Base-by-base conservation (phyloP, 64 coral and sea anemone species). In the Montipora sp. region DNA sequence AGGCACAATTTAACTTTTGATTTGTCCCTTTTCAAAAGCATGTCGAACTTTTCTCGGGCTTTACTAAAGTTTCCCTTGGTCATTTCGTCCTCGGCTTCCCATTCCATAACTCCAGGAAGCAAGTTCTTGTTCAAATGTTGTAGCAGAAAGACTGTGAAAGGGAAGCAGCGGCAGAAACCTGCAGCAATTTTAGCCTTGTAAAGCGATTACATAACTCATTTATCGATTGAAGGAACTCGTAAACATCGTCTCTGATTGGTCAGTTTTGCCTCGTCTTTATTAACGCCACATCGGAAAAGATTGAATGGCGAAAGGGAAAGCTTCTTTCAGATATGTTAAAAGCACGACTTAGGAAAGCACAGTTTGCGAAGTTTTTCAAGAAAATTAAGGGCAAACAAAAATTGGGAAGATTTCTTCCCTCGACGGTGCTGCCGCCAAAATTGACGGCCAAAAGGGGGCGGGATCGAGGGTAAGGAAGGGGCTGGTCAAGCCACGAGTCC, bases 11-110 rank as follows among this genome's bases (percentile, higher is more conserved):
- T 67, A 2, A 16, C 19, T 72, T 85, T 71, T 10, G 46, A 71
- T 15, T 85, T 85, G 46, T 50, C 63, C 45, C 50, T 70, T 71
- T 63, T 7, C 48, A 85, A 63, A 8, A 85, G 47, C 61, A 19
- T 71, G 8, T 85, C 82, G 45, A 85, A 85, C 65, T 71, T 22
- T 85, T 85, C 63, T 24, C 61, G 82, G 45, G 82, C 82, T 72
- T 85, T 85, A 3, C 3, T 4, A 45, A 85, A 85, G 82, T 85
- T 85, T 71, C 82, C 82, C n/a, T 85, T 70, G 19, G 46, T 71
- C 61, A 85, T 72, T 51, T 85, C 82, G 6, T 70, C 63, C 3
- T 85, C 82, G 21, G 65, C 82, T 85, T 85, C 82, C 65, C 47
- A 21, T 2, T 72, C 66, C 81, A 67, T 70, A 78, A 15, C 15